Base-by-base conservation (phyloP, 2,888 invertebrate species). In the Anthophora plumipes region DNA sequence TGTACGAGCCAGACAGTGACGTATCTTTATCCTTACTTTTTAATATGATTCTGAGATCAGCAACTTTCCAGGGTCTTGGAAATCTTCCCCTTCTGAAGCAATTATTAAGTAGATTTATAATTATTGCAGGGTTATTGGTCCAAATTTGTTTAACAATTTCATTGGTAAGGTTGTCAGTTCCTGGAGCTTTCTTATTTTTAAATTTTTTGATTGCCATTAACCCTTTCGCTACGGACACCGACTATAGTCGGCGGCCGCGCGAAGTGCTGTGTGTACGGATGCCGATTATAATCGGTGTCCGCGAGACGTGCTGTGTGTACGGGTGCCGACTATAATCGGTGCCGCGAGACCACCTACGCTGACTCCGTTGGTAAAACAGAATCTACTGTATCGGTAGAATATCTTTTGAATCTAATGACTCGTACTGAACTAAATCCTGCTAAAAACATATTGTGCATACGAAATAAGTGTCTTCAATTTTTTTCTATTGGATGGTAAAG, bases 351-450 rank as follows among this genome's bases (percentile, higher is more conserved):
- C 48, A 73, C 64, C 46, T 55, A 37, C 43, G 67, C 50, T 50
- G 69, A 41, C 69, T n/a, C n/a, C n/a, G n/a, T n/a, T n/a, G n/a
- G n/a, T n/a, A n/a, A n/a, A n/a, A n/a, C n/a, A n/a, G n/a, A n/a
- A n/a, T 55, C 48, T 77, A 71, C 71, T 77, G 43, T 71, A 77
- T 14, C 77, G 64, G 54, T 77, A 77, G 70, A 77, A 61, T 71
- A 77, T 77, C 71, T 77, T 68, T 77, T 61, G 61, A 77, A 68
- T 77, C 64, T 71, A 50, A 60, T 41, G 48, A 57, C 57, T 39
- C 57, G 50, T 70, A 70, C 60, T 77, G 77, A 63, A 71, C 39
- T 77, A 70, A 74, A 77, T 77, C 77, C 70, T 77, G 41, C n/a
- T n/a, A n/a, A n/a, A n/a, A n/a, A n/a, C 48, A 77, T 77, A 77